Evolutionary conservation across 2,797 vertebrate species (phyloP), one percentile per base, ranked within the genome.

Genomic region (Catamblyrhynchus diadema): DNA sequence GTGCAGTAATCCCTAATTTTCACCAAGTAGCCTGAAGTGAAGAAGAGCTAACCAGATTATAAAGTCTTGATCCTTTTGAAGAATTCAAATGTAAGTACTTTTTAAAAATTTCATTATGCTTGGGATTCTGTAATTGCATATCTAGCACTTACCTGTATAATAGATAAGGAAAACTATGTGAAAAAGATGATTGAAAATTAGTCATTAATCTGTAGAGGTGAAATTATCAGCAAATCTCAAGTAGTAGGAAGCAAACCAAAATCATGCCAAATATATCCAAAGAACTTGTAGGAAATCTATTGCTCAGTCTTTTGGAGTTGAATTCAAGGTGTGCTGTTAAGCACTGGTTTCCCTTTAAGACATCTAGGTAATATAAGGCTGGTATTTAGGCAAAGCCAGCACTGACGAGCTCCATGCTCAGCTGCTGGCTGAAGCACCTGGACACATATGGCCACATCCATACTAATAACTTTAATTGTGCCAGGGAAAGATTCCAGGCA

Each of bases 1-100:
- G 88, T 72, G 37, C 79, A 94, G 67, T 87, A 92, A 79, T 93
- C 35, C 72, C 65, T 65, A 74, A 82, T 88, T 96, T 92, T 87
- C 69, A 81, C 45, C 41, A 61, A 78, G 72, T 81, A 48, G 48
- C 24, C 35, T 93, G 69, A 79, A 87, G 24, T 66, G 39, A 86
- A 79, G 79, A 69, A 75, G 65, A 86, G 30, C 75, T 89, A 69
- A 56, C 33, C 69, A 79, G 53, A 44, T 80, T 64, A 61, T 64
- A 83, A 82, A 80, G 44, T 72, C 59, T 67, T 82, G 50, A 72
- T 81, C 42, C 41, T 93, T 65, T 65, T 48, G 86, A 78, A 71
- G 75, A 86, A 83, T 65, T 35, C 28, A 81, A 86, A 92, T 66
- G 42, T 81, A 85, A 81, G 57, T 95, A 80, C 28, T 72, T 86